phyloP scores from a whole-genome alignment of 1,140 invertebrate genomes.

The Chelonus insularis region DNA sequence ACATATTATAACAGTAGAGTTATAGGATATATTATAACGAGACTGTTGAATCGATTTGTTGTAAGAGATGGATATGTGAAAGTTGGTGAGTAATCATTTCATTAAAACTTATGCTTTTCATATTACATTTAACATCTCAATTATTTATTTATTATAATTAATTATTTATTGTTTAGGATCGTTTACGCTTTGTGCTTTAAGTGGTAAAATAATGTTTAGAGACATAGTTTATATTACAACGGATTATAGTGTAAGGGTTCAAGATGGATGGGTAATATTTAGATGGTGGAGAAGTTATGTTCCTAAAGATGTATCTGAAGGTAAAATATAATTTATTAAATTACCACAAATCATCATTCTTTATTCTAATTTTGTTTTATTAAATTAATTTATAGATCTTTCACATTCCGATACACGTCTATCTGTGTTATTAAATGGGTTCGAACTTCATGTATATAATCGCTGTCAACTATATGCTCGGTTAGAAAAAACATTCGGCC shows the following conservation, averaged over 20 bases:
- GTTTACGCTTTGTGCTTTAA: conserved; percentile 89
- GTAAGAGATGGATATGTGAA: conserved; percentile 84
- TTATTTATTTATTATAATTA: conserved; percentile 10
- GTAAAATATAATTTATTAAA: too few species aligned
- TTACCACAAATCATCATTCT: too few species aligned
- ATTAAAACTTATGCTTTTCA: not conserved
- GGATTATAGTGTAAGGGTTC: conserved; percentile 90
- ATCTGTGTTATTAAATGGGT: conserved; percentile 92
- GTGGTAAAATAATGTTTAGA: conserved; percentile 98
- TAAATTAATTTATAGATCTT: conserved; percentile 76
- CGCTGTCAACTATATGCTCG: conserved; percentile 84
- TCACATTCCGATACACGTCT: conserved; percentile 94
- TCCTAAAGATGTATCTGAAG: conserved; percentile 92
- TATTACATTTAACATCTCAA: conserved; percentile 12
- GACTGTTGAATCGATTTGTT: conserved; percentile 85
- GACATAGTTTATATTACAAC: conserved; percentile 94
- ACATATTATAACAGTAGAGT: conserved; percentile 94
- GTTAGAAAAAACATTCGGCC: conserved; percentile 87
- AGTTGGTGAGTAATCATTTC: conserved; percentile 73
- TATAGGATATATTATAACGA: conserved; percentile 86
- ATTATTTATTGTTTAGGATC: conserved; percentile 71
- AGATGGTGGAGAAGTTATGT: conserved; percentile 95
- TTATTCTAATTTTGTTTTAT: too few species aligned
- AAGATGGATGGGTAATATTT: conserved; percentile 97
- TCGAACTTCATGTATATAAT: conserved; percentile 96